A percentile compares a stretch with the other conserved stretches of the same genome.
These are phyloP conservation scores for Chloroclysta siterata DNA, from an alignment of 2,888 invertebrate genomes.

Conservation along the genomic window DNA sequence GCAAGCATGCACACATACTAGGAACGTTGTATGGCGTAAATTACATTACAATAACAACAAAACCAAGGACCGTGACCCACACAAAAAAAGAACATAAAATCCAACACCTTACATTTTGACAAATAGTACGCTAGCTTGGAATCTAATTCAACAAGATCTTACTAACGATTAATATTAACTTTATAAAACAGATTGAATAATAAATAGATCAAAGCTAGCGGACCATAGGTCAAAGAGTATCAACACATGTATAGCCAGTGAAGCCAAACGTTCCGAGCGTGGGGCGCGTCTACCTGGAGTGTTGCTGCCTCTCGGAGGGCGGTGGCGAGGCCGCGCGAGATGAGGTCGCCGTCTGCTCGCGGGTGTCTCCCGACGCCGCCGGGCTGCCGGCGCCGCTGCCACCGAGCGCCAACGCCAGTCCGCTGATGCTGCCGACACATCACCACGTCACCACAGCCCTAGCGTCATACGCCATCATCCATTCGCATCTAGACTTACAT, in stretches of 20 bases:
- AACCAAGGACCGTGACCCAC: conserved; percentile 60
- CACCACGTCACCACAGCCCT: conserved; percentile 83
- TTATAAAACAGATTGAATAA: background rate
- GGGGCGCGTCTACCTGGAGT: conserved; percentile 82
- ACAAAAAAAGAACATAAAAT: conserved; percentile 54
- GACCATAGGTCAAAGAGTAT: conserved; percentile 46
- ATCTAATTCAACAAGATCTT: conserved; percentile 23
- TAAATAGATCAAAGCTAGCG: conserved; percentile 49
- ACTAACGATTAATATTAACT: background rate
- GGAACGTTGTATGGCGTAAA: conserved; percentile 65
- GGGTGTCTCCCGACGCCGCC: conserved; percentile 58
- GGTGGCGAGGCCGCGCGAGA: conserved; percentile 79
- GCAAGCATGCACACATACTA: conserved; percentile 79
- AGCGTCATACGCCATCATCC: conserved; percentile 53
- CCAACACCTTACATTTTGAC: conserved; percentile 68
- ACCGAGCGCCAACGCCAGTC: conserved; percentile 84
- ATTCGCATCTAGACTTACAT: conserved; percentile 65
- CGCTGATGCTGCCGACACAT: conserved; percentile 85
- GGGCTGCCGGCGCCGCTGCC: conserved; percentile 78
- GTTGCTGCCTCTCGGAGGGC: conserved; percentile 76
- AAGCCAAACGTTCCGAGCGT: conserved; percentile 77
- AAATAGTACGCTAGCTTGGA: conserved; percentile 61
- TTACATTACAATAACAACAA: conserved; percentile 47
- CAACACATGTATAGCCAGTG: conserved; percentile 67
- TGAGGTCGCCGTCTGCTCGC: conserved; percentile 74